Evolutionary conservation across 2,797 vertebrate genomes (phyloP).

Genomic region (Chaenodraco wilsoni): DNA sequence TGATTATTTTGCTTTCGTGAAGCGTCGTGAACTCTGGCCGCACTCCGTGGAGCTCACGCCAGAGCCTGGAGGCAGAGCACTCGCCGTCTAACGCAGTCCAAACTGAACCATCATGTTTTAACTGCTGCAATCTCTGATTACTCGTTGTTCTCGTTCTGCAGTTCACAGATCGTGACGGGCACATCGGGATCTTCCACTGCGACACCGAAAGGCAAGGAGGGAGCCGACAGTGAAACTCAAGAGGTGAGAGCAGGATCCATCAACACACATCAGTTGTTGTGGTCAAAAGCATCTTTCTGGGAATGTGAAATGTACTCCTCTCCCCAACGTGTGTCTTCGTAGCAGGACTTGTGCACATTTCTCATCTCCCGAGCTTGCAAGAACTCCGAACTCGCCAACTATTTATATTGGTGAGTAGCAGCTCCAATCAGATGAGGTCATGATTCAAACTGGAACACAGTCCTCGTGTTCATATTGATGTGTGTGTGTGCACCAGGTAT

Average conservation of each 20-base stretch:
- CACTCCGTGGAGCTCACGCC: conserved; percentile 21
- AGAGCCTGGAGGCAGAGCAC: conserved; percentile 24
- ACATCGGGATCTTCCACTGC: conserved; percentile 76
- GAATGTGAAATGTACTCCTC: rapidly evolving
- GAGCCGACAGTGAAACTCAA: conserved; percentile 88
- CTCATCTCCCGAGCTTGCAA: conserved; percentile 98
- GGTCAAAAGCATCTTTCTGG: neutral
- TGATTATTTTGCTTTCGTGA: conserved; percentile 67
- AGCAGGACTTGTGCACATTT: conserved; percentile 98
- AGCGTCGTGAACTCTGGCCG: conserved; percentile 56
- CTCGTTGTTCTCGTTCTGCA: conserved; percentile 53
- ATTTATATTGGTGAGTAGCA: conserved; percentile 93
- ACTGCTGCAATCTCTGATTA: neutral
- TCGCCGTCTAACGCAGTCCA: neutral
- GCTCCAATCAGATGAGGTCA: neutral
- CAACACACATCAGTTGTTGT: neutral
- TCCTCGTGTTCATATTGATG: conserved; percentile 5
- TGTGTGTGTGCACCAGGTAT: conserved; percentile 85
- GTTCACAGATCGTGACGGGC: conserved; percentile 90
- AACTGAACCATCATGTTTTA: neutral
- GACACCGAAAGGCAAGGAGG: conserved; percentile 90
- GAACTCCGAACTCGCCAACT: conserved; percentile 97
- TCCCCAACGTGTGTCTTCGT: conserved; percentile 40
- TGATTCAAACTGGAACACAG: too few species aligned
- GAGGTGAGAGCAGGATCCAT: conserved; percentile 84